phyloP scores from a whole-genome alignment of 30 jellyfish, hydroid and myxozoan species.

The Pseudorhiza aurosa region DNA sequence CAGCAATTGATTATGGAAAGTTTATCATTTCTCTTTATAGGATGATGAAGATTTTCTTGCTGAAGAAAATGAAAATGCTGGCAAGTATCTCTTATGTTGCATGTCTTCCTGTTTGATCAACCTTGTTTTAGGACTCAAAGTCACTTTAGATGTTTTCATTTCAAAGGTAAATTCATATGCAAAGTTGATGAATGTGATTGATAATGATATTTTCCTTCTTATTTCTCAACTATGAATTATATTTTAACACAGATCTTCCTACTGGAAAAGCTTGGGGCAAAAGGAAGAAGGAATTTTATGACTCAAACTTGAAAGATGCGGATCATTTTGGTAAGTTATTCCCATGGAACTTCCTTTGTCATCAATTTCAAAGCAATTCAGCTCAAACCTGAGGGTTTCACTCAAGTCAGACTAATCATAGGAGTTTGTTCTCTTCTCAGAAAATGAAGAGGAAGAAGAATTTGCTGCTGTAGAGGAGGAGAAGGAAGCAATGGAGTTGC shows the following conservation, averaged over 20 bases:
- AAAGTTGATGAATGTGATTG: no score
- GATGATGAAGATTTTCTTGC: slow-evolving; percentile 18
- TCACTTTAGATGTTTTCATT: not conserved
- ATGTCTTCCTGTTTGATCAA: not conserved
- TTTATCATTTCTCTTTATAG: not conserved
- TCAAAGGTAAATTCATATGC: no score
- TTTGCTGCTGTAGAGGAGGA: slow-evolving; percentile 97
- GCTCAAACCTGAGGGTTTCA: no score
- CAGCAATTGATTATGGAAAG: no score
- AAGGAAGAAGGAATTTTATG: slow-evolving; percentile 79
- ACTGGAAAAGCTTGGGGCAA: slow-evolving; percentile 98
- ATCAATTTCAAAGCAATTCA: no score
- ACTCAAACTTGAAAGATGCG: slow-evolving; percentile 80
- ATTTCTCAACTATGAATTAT: no score
- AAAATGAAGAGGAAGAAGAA: slow-evolving; percentile 94
- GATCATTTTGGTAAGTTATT: slow-evolving; percentile 71
- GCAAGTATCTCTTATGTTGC: not conserved
- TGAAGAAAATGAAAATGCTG: slow-evolving; percentile 35
- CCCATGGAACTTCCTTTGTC: no score
- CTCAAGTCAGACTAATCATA: no score
- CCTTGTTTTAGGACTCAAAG: not conserved
- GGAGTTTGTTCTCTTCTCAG: slow-evolving; percentile 44
- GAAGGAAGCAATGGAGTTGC: slow-evolving; percentile 87
- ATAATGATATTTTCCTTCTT: no score
- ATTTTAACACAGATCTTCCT: slow-evolving; percentile 85